A percentile compares a stretch with the other conserved stretches of the same genome.
Conservation (phyloP, 2,888 invertebrate species). For the Sialis fuliginosa region DNA sequence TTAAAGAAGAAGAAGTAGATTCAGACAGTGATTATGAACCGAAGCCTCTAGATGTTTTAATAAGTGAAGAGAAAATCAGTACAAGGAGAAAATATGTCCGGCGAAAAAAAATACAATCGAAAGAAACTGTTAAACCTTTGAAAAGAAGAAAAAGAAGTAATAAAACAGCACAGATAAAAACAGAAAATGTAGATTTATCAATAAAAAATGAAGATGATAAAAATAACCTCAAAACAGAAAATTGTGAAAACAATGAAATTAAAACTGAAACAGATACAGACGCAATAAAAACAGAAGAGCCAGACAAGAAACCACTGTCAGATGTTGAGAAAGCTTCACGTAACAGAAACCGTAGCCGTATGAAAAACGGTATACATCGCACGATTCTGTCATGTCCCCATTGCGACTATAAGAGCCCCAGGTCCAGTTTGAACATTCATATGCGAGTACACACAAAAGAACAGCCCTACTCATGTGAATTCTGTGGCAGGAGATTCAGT, state of each 20-base stretch:
- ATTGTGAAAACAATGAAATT: neutral
- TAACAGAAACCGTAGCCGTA: no score
- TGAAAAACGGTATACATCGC: no score
- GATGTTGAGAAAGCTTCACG: neutral
- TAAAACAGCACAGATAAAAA: neutral
- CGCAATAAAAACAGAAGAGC: neutral
- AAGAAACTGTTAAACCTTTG: neutral
- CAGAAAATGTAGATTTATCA: neutral
- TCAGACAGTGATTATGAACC: neutral
- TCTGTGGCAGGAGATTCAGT: conserved; percentile 5
- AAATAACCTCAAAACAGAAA: neutral
- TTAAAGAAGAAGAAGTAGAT: neutral
- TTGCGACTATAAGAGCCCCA: no score
- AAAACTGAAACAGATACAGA: neutral
- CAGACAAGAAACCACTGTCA: neutral
- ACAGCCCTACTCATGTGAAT: conserved; percentile 1
- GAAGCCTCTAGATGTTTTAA: no score
- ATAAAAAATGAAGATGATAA: neutral
- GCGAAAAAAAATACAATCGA: neutral
- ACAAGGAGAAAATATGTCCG: neutral
- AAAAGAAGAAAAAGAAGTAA: neutral
- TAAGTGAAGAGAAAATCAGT: no score
- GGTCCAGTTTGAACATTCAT: neutral
- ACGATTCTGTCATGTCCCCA: no score
- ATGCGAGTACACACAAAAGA: neutral